phyloP scores from a whole-genome alignment of 2,113 vertebrate species.

The Cynopterus brachyotis region DNA sequence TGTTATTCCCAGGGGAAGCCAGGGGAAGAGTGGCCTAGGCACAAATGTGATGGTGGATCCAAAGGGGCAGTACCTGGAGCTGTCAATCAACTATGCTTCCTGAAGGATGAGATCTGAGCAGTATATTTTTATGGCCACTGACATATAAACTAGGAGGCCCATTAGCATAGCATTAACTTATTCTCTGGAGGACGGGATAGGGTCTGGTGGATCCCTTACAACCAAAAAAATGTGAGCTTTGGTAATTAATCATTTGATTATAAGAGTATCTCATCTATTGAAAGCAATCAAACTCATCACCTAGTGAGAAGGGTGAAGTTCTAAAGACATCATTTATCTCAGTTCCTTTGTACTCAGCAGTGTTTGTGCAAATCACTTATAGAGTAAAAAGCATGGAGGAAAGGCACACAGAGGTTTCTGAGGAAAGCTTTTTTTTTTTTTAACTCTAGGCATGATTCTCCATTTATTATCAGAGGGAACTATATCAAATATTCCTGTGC shows the following conservation, averaged over 20 bases:
- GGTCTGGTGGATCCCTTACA: neutral
- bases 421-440: conserved; percentile 50
- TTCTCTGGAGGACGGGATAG: neutral
- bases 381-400: neutral
- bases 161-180: neutral
- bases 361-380: conserved; percentile 29
- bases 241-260: conserved; percentile 68
- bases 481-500: conserved; percentile 36
- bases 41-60: neutral
- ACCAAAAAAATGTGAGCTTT: conserved; percentile 47
- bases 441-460: conserved; percentile 40
- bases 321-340: conserved; percentile 66
- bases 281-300: conserved; percentile 45
- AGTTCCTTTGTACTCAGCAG: conserved; percentile 62
- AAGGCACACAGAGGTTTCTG: conserved; percentile 20
- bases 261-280: conserved; percentile 43
- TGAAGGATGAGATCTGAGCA: neutral
- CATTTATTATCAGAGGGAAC: conserved; percentile 38
- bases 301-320: conserved; percentile 47
- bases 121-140: neutral
- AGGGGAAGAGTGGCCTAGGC: neutral
- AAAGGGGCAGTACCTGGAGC: neutral
- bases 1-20: neutral
- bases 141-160: neutral
- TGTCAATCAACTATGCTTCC: neutral